Conservation (phyloP, 1,140 invertebrate species). For the Drosophila carrolli region DNA sequence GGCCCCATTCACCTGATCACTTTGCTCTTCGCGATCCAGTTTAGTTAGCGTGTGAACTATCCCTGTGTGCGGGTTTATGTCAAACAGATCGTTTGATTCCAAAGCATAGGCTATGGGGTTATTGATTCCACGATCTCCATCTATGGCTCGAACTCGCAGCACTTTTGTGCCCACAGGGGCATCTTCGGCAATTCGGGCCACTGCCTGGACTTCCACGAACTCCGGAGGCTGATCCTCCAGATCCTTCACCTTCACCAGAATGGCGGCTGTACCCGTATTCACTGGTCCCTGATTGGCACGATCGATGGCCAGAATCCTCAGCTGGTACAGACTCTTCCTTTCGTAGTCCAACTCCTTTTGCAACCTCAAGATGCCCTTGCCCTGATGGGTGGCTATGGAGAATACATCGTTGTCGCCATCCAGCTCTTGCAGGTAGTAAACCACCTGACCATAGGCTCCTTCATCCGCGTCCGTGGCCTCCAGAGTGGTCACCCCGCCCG, state of each 20-base stretch:
- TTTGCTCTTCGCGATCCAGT: constrained; percentile 93
- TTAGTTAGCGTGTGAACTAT: constrained; percentile 90
- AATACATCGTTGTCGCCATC: constrained; percentile 93
- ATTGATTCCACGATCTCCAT: constrained; percentile 96
- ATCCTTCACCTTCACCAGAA: constrained; percentile 94
- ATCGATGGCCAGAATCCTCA: constrained; percentile 93
- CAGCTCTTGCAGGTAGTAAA: constrained; percentile 90
- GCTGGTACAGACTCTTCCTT: constrained; percentile 93
- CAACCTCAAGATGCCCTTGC: constrained; percentile 93
- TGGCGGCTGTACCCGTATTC: constrained; percentile 94
- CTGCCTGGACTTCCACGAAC: constrained; percentile 93
- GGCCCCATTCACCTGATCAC: constrained; percentile 91
- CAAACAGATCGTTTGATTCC: constrained; percentile 89
- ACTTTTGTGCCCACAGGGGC: constrained; percentile 91
- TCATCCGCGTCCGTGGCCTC: constrained; percentile 95
- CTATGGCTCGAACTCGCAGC: constrained; percentile 94
- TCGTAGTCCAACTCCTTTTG: constrained; percentile 94
- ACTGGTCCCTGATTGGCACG: constrained; percentile 90
- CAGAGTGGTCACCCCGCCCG: constrained; percentile 91
- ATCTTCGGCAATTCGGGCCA: constrained; percentile 95
- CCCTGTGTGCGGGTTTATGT: constrained; percentile 92
- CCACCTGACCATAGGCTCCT: constrained; percentile 95
- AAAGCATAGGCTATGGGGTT: constrained; percentile 94
- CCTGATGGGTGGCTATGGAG: constrained; percentile 92
- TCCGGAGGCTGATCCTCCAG: constrained; percentile 96